A percentile compares a stretch with the other conserved stretches of the same genome.
Evolutionary conservation across 2,797 vertebrate genomes (phyloP).

Genomic region (Sebastes itinus): DNA sequence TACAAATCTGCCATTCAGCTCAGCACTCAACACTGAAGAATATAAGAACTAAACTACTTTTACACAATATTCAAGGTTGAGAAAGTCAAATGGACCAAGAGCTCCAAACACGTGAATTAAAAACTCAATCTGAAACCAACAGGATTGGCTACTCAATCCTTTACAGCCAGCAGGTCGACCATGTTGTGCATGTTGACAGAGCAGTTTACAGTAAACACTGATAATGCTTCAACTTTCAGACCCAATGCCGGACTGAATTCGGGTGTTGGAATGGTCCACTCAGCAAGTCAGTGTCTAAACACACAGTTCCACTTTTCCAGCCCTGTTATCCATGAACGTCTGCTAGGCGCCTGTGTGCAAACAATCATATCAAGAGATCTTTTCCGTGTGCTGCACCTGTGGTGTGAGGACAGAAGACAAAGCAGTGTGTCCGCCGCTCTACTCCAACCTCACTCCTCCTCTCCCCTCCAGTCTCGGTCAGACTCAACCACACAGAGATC

Average conservation of each 20-base stretch:
- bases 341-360: neutral
- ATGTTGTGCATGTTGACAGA: conserved; percentile 10
- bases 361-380: conserved; percentile 5
- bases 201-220: neutral
- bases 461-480: neutral
- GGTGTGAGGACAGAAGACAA: conserved; percentile 21
- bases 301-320: neutral
- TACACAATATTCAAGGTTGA: neutral
- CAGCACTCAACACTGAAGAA: neutral
- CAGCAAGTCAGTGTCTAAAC: neutral
- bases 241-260: neutral
- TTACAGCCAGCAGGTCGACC: neutral
- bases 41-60: neutral
- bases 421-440: neutral
- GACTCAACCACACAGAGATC: too few species aligned
- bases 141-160: neutral
- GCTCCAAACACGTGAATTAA: neutral
- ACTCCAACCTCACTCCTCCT: neutral
- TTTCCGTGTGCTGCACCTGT: conserved; percentile 3
- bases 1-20: neutral
- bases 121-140: neutral
- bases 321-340: neutral
- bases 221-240: neutral
- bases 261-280: neutral
- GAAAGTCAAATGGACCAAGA: neutral